These are phyloP conservation scores for Drosophila lowei DNA, from an alignment of 1,140 invertebrate genomes.

Conservation along the genomic window DNA sequence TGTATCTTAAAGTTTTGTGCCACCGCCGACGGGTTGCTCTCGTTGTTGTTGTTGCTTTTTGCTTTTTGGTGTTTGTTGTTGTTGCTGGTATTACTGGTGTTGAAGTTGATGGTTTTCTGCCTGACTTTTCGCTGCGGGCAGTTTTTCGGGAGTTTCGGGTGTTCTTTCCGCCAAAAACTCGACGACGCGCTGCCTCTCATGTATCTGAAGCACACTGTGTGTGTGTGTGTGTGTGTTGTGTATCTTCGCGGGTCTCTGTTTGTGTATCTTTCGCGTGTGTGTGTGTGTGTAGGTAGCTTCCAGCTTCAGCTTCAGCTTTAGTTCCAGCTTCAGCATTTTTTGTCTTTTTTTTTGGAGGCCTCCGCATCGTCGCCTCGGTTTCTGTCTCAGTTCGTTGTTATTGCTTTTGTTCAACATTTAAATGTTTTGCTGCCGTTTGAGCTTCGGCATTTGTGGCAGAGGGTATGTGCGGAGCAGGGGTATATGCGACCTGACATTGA, in stretches of 20 bases:
- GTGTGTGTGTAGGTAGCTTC: neutral
- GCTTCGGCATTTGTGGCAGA: slow-evolving; percentile 38
- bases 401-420: slow-evolving; percentile 80
- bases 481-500: no score
- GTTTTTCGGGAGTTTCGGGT: slow-evolving; percentile 42
- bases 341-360: slow-evolving; percentile 26
- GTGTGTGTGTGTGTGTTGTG: slow-evolving; percentile 3
- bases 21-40: slow-evolving; percentile 22
- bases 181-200: slow-evolving; percentile 28
- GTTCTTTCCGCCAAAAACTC: slow-evolving; percentile 43
- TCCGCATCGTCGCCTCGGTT: slow-evolving; percentile 12
- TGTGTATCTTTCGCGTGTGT: slow-evolving; percentile 55
- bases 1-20: slow-evolving; percentile 70
- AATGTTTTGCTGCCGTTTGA: slow-evolving; percentile 80
- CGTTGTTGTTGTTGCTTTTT: neutral
- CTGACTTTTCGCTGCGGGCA: slow-evolving; percentile 48
- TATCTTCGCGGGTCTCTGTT: slow-evolving; percentile 2
- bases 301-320: slow-evolving; percentile 38
- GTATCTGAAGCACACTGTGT: slow-evolving; percentile 42
- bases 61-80: slow-evolving; percentile 24
- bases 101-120: slow-evolving; percentile 45
- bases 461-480: slow-evolving; percentile 2
- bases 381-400: slow-evolving; percentile 56
- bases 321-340: slow-evolving; percentile 37
- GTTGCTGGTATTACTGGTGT: slow-evolving; percentile 43